Base-by-base conservation (phyloP, 2,113 vertebrate species). In the Chaenocephalus aceratus region DNA sequence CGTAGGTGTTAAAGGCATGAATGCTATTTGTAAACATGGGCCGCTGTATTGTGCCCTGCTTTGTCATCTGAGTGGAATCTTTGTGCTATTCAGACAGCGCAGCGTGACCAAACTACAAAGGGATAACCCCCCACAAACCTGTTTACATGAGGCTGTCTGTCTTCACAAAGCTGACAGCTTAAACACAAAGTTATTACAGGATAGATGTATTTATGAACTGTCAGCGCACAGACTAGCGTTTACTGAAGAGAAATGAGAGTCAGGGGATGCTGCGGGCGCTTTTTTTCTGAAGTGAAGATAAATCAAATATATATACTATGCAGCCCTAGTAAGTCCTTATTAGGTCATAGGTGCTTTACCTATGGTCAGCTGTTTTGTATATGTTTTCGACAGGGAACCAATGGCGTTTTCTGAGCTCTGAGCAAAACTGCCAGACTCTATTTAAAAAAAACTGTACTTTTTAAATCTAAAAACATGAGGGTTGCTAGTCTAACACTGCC, bases 61-160 rank as follows among this genome's bases (percentile, higher is more conserved):
- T 92, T 93, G 91, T 92, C 60, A 80, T 86, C 79, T 80, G 85
- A 75, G 73, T 72, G 76, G 71, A 87, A 92, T 91, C 86, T 93
- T 79, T 94, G 89, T 89, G 75, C 86, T 88, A 82, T 87, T 91
- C 90, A 89, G 85, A 75, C 88, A 88, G 90, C 18, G 15, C 86
- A 86, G 91, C 75, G 66, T 90, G 87, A 83, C 86, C 76, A 23
- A 60, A 80, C 82, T 15, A 92, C 90, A 93, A 91, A 90, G 76
- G 82, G 80, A 78, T 59, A 87, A 84, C 76, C 67, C 48, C 72
- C 82, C 71, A 82, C 85, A 63, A 83, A 89, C 77, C 77, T 93
- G 93, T 92, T 92, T 88, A 92, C 90, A 88, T 4, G 45, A 80
- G 83, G 85, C 79, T 72, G 67, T 75, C 86, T 85, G 79, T 91